These are phyloP conservation scores for Etheostoma cragini DNA, from an alignment of 2,113 vertebrate genomes.

Conservation along the genomic window DNA sequence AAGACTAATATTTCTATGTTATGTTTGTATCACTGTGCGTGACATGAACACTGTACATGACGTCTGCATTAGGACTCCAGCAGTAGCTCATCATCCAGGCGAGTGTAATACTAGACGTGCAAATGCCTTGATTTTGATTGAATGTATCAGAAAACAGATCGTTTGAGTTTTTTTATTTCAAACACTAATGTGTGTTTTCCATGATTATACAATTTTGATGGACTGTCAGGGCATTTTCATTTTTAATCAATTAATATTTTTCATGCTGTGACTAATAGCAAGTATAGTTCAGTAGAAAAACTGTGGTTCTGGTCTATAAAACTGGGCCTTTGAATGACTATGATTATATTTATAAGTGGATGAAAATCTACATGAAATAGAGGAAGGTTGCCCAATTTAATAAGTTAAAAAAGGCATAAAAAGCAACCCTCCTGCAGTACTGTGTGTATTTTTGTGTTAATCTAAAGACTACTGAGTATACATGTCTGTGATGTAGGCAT, in stretches of 20 bases:
- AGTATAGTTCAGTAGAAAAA: slow-evolving; percentile 42
- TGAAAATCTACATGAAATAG: slow-evolving; percentile 46
- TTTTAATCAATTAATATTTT: slow-evolving; percentile 49
- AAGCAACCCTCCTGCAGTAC: slow-evolving; percentile 57
- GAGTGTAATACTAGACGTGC: slow-evolving; percentile 48
- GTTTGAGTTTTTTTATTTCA: slow-evolving; percentile 44
- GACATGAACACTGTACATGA: slow-evolving; percentile 63
- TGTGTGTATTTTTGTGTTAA: slow-evolving; percentile 70
- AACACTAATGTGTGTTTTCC: slow-evolving; percentile 46
- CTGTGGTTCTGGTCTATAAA: slow-evolving; percentile 39
- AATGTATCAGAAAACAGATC: slow-evolving; percentile 72
- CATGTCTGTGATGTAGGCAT: slow-evolving; percentile 74
- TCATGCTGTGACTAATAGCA: slow-evolving; percentile 61
- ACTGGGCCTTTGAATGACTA: slow-evolving; percentile 33
- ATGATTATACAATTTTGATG: slow-evolving; percentile 46
- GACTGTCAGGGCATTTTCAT: slow-evolving; percentile 30
- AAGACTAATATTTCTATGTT: slow-evolving; percentile 65
- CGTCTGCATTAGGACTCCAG: slow-evolving; percentile 53
- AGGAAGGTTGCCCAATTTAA: slow-evolving; percentile 60
- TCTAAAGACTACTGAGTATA: slow-evolving; percentile 67
- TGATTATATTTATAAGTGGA: slow-evolving; percentile 42
- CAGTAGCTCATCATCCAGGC: slow-evolving; percentile 51
- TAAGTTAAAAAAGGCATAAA: slow-evolving; percentile 47
- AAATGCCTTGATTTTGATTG: slow-evolving; percentile 72
- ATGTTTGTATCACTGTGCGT: slow-evolving; percentile 64